Evolutionary conservation across 1,140 invertebrate genomes (phyloP), one percentile per base, ranked within the genome.

Genomic region (Ruditapes philippinarum): DNA sequence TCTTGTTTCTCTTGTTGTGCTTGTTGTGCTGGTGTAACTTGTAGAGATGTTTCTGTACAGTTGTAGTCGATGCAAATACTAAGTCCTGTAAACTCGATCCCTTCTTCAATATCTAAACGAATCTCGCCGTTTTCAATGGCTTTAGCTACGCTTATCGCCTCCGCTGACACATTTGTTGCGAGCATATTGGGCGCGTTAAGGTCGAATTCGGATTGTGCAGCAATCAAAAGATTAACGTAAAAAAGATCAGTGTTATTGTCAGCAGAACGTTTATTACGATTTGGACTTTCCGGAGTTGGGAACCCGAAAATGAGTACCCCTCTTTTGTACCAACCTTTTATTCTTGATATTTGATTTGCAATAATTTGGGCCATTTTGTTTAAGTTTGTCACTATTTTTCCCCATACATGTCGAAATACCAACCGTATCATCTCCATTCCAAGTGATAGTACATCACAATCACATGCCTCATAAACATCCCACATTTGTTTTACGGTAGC

Each of bases 111-210:
- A 49, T n/a, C n/a, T n/a, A n/a, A n/a, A n/a, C n/a, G n/a, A n/a
- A n/a, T n/a, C n/a, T n/a, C n/a, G n/a, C n/a, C n/a, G n/a, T n/a
- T n/a, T n/a, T n/a, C n/a, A n/a, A n/a, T n/a, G n/a, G n/a, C n/a
- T n/a, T n/a, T n/a, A n/a, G n/a, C n/a, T n/a, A n/a, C 14, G 4
- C 28, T 1, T 0, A 28, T 33, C 19, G 49, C 49, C 22, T 28
- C 70, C 17, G 25, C 83, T 33, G 83, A 49, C 14, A 86, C n/a
- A 57, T 86, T 86, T 5, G 62, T n/a, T 2, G 14, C n/a, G 22
- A n/a, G n/a, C n/a, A n/a, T n/a, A n/a, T n/a, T n/a, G n/a, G n/a
- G n/a, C n/a, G n/a, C n/a, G n/a, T 22, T 74, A 12, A 86, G 49
- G 36, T 86, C 70, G 40, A 40, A 86, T 76, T 38, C n/a, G 9